Evolutionary conservation across 2,888 invertebrate genomes (phyloP).

Genomic region (Melinaea menophilus): DNA sequence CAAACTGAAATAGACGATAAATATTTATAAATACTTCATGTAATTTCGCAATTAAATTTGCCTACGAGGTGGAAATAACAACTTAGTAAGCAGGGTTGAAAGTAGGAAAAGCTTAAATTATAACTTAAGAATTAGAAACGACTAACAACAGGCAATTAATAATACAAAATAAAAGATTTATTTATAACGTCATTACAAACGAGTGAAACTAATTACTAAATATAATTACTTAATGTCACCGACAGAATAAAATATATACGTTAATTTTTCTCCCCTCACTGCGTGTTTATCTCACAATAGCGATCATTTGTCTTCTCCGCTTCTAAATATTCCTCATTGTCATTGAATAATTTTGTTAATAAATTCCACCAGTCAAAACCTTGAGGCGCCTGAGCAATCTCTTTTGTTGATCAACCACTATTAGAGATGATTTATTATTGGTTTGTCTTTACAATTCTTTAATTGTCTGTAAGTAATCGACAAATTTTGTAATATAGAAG

Average conservation of each 20-base stretch:
- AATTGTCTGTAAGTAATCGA: constrained; percentile 18
- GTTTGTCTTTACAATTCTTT: constrained; percentile 31
- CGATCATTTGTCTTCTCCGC: constrained; percentile 67
- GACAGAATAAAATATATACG: constrained; percentile 24
- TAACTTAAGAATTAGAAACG: too few species aligned
- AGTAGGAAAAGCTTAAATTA: too few species aligned
- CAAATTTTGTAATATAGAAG: constrained; percentile 9
- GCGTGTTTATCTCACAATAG: constrained; percentile 65
- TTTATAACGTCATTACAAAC: constrained; percentile 4
- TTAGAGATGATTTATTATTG: constrained; percentile 53
- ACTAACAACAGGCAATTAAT: too few species aligned
- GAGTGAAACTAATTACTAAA: constrained; percentile 12
- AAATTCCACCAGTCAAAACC: constrained; percentile 67
- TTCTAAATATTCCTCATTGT: constrained; percentile 70
- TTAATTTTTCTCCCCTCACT: constrained; percentile 48
- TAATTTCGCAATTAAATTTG: too few species aligned
- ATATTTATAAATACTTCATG: too few species aligned
- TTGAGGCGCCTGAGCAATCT: constrained; percentile 49
- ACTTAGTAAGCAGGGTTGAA: too few species aligned
- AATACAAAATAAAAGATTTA: neutral
- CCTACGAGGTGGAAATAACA: too few species aligned
- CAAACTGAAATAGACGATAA: too few species aligned
- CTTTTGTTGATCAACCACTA: constrained; percentile 53
- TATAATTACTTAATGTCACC: constrained; percentile 14
- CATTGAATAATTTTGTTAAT: constrained; percentile 72